Percentiles rank a stretch among this genome's conserved stretches.
phyloP scores from a whole-genome alignment of 2,888 invertebrate genomes.

The Nomada flava region DNA sequence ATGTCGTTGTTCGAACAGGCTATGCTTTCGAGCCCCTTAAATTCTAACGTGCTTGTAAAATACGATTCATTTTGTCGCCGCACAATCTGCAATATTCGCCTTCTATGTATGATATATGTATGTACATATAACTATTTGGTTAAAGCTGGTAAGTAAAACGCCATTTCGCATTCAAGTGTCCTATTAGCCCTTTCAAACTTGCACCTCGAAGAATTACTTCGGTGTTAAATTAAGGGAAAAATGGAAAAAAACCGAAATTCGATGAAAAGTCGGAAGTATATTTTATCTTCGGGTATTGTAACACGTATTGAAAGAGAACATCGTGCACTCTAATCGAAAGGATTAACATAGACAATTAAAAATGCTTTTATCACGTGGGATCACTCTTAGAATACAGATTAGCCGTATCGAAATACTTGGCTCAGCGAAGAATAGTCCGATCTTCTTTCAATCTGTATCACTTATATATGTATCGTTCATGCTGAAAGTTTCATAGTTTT shows the following conservation, averaged over 20 bases:
- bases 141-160: conserved; percentile 47
- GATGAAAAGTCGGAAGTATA: background rate
- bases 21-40: conserved; percentile 46
- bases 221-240: too few relatives aligned
- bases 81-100: background rate
- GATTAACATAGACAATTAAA: conserved; percentile 7
- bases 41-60: conserved; percentile 62
- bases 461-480: background rate
- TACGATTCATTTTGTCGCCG: conserved; percentile 24
- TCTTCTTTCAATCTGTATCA: background rate
- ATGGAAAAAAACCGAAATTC: too few relatives aligned
- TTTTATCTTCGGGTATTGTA: background rate
- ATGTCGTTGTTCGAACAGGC: conserved; percentile 67
- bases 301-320: background rate
- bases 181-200: conserved; percentile 10
- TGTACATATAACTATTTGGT: background rate
- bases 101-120: background rate
- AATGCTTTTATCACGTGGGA: background rate
- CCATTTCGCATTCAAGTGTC: background rate
- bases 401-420: background rate
- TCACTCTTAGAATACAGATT: background rate
- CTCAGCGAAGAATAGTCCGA: background rate
- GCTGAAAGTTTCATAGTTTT: background rate
- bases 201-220: background rate
- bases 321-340: background rate